Base-by-base conservation (phyloP, 1,140 invertebrate genomes). In the Drosophila nannoptera region DNA sequence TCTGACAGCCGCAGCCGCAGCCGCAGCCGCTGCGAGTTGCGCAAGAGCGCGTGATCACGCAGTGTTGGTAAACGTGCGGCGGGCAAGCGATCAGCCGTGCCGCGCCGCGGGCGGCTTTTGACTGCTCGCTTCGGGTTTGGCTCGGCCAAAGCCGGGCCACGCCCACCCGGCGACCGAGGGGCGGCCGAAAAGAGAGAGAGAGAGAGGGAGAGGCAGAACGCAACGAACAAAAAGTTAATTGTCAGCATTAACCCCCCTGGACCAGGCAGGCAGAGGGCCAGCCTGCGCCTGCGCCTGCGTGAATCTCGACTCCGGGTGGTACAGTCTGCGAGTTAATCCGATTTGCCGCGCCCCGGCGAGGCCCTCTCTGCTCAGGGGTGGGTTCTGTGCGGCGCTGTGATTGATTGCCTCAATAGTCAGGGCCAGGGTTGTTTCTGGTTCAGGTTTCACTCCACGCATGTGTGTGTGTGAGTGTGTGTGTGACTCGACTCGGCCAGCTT, bases 281-380 rank as follows among this genome's bases (percentile, higher is more conserved):
- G 59, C 59, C 65, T 36, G 7, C 16, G 7, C 16, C 8, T 77
- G 81, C 81, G 81, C 77, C 77, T 84, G 80, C 81, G 78, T 80
- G 65, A 68, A 73, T 63, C 52, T 74, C 63, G 49, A 46, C 14
- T 45, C 42, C 49, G 69, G 69, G 58, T 71, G 69, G 78, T 82
- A 82, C 78, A 82, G 78, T 82, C 78, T 75, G 68, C 49, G 75
- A 77, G 81, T 81, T 84, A 86, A 84, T 84, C 81, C 77, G 81
- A 84, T 84, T 84, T 84, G 80, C 58, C 83, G 80, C 70, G 81
- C 73, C 75, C 78, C 70, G 62, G 46, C 38, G 48, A 32, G 42
- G 11, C 38, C 14, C 40, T 14, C n/a, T 4, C 8, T 40, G 12
- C 6, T 6, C 56, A 48, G 78, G 81, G 81, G 81, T 86, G 64